Evolutionary conservation across 2,888 invertebrate species (phyloP), one percentile per base, ranked within the genome.

Genomic region (Lasioglossum lativentre): DNA sequence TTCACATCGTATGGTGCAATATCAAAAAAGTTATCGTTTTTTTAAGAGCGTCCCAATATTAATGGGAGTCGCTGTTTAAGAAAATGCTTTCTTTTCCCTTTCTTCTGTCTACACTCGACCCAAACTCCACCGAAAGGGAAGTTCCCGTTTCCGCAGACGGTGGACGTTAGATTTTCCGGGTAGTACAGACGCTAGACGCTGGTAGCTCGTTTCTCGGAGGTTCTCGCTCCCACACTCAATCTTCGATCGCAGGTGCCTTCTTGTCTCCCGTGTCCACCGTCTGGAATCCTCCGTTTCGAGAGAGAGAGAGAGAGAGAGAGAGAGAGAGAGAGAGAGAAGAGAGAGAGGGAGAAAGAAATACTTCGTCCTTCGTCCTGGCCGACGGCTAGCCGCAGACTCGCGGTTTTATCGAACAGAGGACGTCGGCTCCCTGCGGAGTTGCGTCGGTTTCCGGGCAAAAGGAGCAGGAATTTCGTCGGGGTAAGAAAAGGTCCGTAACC

Each of bases 351-450:
- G 4, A 6, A 6, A 47, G 47, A 47, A 19, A 47, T 63, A 30
- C 34, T 16, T n/a, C 75, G 74, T 70, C 71, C 81, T 85, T 77
- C 73, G 80, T 34, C 38, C 75, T 59, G 56, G 52, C 66, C 14
- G 71, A 78, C 79, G 86, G 85, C 80, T 63, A 42, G 70, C 83
- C 86, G 77, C 84, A 81, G 84, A 63, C 80, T 80, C 80, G 84
- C 79, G 75, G 86, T 86, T 87, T 84, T 84, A 84, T 86, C 87
- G 74, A 81, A 73, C 82, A 59, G 34, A 66, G 77, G 27, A 79
- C 78, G 76, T 70, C 71, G 63, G 38, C 52, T 73, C 68, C 80
- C 78, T 47, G 23, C 30, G 74, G 74, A 63, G 71, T 66, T 45
- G 78, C 75, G 71, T 77, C 71, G 47, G 68, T 80, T 83, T 78